These are phyloP conservation scores for Lasioglossum malachurum DNA, from an alignment of 2,888 invertebrate genomes.

Conservation along the genomic window DNA sequence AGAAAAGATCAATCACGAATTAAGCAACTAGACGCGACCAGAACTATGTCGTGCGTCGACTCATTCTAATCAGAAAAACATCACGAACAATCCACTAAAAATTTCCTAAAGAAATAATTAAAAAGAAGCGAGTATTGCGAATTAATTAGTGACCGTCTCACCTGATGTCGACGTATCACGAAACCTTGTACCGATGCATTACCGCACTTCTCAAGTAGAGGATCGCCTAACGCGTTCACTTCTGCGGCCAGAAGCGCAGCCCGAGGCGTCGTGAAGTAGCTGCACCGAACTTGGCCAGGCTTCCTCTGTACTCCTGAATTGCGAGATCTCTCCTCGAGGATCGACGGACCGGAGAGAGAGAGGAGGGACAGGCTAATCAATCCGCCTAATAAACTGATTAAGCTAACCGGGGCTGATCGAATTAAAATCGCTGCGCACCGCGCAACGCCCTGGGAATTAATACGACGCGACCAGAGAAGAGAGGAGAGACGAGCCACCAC, in stretches of 20 bases:
- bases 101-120: too few relatives aligned
- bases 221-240: neutral
- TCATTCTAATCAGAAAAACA: too few relatives aligned
- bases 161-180: neutral
- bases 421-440: slow-evolving; percentile 21
- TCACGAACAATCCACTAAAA: neutral
- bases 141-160: too few relatives aligned
- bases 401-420: slow-evolving; percentile 1
- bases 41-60: too few relatives aligned
- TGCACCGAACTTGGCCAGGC: neutral
- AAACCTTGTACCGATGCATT: neutral
- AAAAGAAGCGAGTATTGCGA: too few relatives aligned
- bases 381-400: slow-evolving; percentile 25
- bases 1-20: too few relatives aligned
- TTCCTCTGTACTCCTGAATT: neutral
- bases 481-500: neutral
- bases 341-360: neutral
- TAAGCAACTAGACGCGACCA: too few relatives aligned
- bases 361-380: neutral
- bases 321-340: neutral
- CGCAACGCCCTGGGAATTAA: slow-evolving; percentile 6
- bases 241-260: neutral
- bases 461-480: neutral
- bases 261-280: neutral
- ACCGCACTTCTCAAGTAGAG: neutral